A percentile compares a stretch with the other conserved stretches of the same genome.
These are phyloP conservation scores for Salticus scenicus DNA, from an alignment of 2,888 invertebrate genomes.

Conservation along the genomic window DNA sequence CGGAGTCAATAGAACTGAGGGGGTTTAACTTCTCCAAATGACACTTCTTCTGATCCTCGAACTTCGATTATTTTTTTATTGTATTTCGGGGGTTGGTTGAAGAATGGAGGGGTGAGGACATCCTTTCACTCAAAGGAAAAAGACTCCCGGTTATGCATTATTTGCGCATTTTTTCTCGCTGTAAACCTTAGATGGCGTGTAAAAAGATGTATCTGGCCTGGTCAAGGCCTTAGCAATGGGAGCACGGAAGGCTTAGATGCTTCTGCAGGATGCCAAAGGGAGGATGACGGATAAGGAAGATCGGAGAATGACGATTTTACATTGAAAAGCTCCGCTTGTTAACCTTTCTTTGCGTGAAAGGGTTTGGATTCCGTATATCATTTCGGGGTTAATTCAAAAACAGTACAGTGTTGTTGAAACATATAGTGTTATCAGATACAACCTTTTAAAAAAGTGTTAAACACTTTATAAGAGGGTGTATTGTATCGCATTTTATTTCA, in stretches of 20 bases:
- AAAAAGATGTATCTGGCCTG: background rate
- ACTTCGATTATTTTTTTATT: slow-evolving; percentile 23
- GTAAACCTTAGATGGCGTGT: background rate
- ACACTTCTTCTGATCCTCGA: slow-evolving; percentile 31
- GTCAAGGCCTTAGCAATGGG: slow-evolving; percentile 24
- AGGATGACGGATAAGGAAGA: too few species aligned
- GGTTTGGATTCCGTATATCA: too few species aligned
- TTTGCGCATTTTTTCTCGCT: background rate
- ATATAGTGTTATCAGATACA: too few species aligned
- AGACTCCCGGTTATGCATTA: slow-evolving; percentile 11
- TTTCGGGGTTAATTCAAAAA: too few species aligned
- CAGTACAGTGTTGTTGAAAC: too few species aligned
- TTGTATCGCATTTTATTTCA: too few species aligned
- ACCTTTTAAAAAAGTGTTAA: too few species aligned
- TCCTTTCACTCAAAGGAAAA: slow-evolving; percentile 48
- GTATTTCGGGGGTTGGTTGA: background rate
- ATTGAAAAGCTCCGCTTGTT: too few species aligned
- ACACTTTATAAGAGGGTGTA: too few species aligned
- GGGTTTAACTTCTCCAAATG: slow-evolving; percentile 44
- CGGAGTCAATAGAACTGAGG: slow-evolving; percentile 54
- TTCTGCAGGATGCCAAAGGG: background rate
- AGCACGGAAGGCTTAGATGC: slow-evolving; percentile 1
- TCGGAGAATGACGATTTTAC: too few species aligned
- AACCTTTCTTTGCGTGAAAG: too few species aligned
- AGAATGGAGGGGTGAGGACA: slow-evolving; percentile 45